Evolutionary conservation across 2,797 vertebrate species (phyloP).

Genomic region (Artibeus lituratus): DNA sequence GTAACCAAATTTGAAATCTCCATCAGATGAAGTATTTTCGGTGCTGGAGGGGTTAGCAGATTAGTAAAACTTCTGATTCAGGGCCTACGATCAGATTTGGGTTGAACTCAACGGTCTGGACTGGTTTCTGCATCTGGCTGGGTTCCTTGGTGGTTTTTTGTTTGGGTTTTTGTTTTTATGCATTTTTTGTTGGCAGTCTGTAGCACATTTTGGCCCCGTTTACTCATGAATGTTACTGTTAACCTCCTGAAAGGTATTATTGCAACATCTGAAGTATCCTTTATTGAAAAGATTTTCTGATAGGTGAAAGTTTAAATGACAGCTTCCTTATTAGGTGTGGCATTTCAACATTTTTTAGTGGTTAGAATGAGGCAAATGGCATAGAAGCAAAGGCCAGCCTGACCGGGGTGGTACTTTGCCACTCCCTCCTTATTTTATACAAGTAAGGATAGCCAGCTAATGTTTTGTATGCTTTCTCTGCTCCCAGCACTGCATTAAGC

Average conservation of each 20-base stretch:
- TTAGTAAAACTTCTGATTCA: slow-evolving; percentile 32
- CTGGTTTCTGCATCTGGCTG: slow-evolving; percentile 46
- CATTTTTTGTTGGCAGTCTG: slow-evolving; percentile 26
- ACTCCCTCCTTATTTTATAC: background rate
- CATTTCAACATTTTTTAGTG: background rate
- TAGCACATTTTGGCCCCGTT: slow-evolving; percentile 21
- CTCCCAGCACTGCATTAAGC: background rate
- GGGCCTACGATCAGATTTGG: slow-evolving; percentile 4
- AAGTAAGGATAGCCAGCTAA: background rate
- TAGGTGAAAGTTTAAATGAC: background rate
- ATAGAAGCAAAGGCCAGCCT: background rate
- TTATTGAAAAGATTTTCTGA: background rate
- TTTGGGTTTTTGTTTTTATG: slow-evolving; percentile 37
- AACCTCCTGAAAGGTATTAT: slow-evolving; percentile 20
- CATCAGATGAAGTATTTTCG: background rate
- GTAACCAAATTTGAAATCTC: slow-evolving; percentile 16
- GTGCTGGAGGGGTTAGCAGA: slow-evolving; percentile 12
- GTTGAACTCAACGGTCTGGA: slow-evolving; percentile 50
- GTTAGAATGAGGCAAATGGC: background rate
- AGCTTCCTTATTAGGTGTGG: background rate
- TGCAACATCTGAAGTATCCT: background rate
- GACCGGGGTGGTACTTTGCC: background rate
- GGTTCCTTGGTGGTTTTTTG: background rate
- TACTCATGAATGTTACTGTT: background rate
- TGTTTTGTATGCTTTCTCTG: background rate